These are phyloP conservation scores for Chloroceryle aenea DNA, from an alignment of 2,113 vertebrate species.

Conservation along the genomic window DNA sequence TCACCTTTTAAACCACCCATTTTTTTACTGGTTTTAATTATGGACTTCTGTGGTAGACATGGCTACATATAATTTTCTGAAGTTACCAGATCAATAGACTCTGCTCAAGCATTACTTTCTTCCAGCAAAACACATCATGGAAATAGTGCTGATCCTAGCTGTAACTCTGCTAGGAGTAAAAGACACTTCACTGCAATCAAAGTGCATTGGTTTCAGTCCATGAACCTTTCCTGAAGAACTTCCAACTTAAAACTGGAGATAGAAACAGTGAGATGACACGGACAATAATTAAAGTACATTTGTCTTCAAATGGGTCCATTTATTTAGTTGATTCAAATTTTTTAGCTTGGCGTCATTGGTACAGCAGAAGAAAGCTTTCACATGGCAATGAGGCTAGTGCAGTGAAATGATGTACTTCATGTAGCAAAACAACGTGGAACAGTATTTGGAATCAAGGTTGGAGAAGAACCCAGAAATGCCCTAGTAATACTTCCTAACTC, in stretches of 20 bases:
- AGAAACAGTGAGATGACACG: not conserved
- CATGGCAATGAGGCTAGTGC: not conserved
- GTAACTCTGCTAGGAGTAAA: not conserved
- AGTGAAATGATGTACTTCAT: not conserved
- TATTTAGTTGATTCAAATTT: not conserved
- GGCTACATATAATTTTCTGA: not conserved
- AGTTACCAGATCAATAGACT: not conserved
- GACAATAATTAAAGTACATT: not conserved
- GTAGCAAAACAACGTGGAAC: not conserved
- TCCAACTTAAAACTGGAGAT: not conserved
- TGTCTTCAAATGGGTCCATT: not conserved
- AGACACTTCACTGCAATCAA: not conserved
- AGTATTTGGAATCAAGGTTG: not conserved
- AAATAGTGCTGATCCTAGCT: not conserved
- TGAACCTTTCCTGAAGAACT: not conserved
- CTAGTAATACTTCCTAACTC: not conserved
- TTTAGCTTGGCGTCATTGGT: not conserved
- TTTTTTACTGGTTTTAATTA: not conserved
- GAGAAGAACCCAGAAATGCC: not conserved
- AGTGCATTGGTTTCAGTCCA: not conserved
- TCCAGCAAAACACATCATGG: not conserved
- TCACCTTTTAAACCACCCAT: not conserved
- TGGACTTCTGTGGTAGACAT: not conserved
- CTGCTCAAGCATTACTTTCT: not conserved
- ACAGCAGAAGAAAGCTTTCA: not conserved